Evolutionary conservation across 2,113 vertebrate genomes (phyloP).

Genomic region (rat (Rattus norvegicus)): GRCr8 NC_086019.1:34091001-34091500

Average conservation of each 20-base stretch:
- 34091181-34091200: background rate
- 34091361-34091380: background rate
- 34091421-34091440: background rate
- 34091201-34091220: accelerated
- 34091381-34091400: background rate
- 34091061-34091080: background rate
- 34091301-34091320: background rate
- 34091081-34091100: background rate
- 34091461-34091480: background rate
- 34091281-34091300: background rate
- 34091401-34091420: background rate
- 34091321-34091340: background rate
- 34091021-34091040: background rate
- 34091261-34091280: background rate
- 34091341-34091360: background rate
- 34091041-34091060: background rate
- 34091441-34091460: background rate
- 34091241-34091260: no score
- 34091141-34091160: background rate
- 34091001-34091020: background rate
- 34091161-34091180: accelerated
- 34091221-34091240: background rate
- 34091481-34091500: background rate
- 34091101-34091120: accelerated
- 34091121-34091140: accelerated